phyloP scores from a whole-genome alignment of 2,888 invertebrate species.

The Heterodera filipjevi region DNA sequence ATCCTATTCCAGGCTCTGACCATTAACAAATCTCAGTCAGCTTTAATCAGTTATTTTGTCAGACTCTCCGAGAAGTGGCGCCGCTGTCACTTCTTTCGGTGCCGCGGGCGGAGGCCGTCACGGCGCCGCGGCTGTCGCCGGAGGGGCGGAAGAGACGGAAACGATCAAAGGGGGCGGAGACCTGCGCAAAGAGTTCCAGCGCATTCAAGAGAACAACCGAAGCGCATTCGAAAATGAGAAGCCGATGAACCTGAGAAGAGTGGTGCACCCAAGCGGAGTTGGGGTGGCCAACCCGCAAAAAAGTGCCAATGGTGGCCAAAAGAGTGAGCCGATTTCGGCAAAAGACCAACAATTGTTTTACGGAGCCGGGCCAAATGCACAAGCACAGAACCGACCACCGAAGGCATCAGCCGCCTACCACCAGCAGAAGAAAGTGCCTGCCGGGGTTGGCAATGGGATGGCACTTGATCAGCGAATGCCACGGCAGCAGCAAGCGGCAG shows the following conservation, averaged over 20 bases:
- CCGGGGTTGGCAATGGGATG: conserved; percentile 34
- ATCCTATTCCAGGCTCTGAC: no score
- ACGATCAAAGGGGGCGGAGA: conserved; percentile 73
- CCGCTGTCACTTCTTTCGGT: conserved; percentile 13
- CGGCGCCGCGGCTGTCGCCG: neutral
- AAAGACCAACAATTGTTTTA: neutral
- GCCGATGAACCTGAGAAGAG: conserved; percentile 52
- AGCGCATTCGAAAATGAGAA: conserved; percentile 56
- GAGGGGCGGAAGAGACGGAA: neutral
- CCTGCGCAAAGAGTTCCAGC: conserved; percentile 93
- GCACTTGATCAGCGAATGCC: conserved; percentile 38
- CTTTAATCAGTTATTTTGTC: neutral
- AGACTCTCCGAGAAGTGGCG: conserved; percentile 10
- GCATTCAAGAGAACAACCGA: conserved; percentile 77
- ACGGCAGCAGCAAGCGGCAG: conserved; percentile 52
- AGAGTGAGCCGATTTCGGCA: neutral
- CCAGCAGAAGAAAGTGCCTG: conserved; percentile 35
- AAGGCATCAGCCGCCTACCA: conserved; percentile 21
- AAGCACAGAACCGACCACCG: conserved; percentile 19
- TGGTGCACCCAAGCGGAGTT: conserved; percentile 40
- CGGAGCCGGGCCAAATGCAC: conserved; percentile 6
- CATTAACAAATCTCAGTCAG: no score
- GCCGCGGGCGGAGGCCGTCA: neutral
- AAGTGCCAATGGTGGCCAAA: neutral
- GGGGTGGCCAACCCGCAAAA: conserved; percentile 33